Percentiles rank a stretch among this genome's conserved stretches.
Conservation (phyloP, 2,888 invertebrate species). For the Cephonodes hylas region DNA sequence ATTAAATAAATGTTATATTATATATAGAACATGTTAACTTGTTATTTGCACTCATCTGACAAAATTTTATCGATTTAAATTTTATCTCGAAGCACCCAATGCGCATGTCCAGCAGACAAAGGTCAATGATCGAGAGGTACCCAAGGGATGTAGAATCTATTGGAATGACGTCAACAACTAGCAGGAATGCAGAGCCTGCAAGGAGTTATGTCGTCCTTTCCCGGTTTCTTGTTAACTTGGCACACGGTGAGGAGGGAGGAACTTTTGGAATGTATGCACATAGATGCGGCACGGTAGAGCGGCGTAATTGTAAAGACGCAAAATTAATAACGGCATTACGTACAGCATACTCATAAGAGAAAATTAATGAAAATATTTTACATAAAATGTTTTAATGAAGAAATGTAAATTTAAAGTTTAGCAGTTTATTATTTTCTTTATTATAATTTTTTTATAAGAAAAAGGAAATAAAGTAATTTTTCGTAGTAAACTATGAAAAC, state of each 20-base stretch:
- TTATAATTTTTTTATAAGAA: too few relatives aligned
- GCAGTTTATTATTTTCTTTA: too few relatives aligned
- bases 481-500: too few relatives aligned
- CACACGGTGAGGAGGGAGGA: conserved; percentile 20
- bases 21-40: too few relatives aligned
- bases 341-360: not conserved
- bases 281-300: too few relatives aligned
- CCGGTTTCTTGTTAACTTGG: conserved; percentile 29
- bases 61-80: not conserved
- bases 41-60: too few relatives aligned
- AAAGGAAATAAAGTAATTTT: too few relatives aligned
- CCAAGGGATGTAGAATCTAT: conserved; percentile 75
- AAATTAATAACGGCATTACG: not conserved
- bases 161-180: conserved; percentile 82
- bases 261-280: conserved; percentile 53
- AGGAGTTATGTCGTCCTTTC: conserved; percentile 54
- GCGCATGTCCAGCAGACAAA: conserved; percentile 28
- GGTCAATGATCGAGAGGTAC: conserved; percentile 65
- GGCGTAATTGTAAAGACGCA: conserved; percentile 35
- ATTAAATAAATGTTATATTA: too few relatives aligned
- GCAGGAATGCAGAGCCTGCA: conserved; percentile 63
- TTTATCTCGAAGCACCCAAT: not conserved
- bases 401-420: too few relatives aligned
- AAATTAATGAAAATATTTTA: not conserved
- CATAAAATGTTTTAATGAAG: too few relatives aligned